phyloP scores from a whole-genome alignment of 2,113 vertebrate genomes.

The Mellivora capensis region DNA sequence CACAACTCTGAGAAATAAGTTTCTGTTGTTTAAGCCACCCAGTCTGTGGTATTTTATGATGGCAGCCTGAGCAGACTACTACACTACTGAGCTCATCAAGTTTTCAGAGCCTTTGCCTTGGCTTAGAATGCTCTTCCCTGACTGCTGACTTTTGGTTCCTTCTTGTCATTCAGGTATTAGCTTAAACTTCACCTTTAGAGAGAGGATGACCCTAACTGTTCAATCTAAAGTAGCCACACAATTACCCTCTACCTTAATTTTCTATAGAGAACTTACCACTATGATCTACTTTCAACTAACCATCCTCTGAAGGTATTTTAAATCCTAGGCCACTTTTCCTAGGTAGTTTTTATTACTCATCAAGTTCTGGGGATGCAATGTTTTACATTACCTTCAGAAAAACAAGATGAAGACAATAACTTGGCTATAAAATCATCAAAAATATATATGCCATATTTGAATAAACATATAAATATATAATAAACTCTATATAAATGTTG shows the following conservation, averaged over 20 bases:
- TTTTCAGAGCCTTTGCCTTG: background rate
- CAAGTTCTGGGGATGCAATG: background rate
- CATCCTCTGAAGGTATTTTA: slow-evolving; percentile 34
- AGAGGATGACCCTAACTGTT: background rate
- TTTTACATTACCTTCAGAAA: slow-evolving; percentile 43
- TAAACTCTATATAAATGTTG: background rate
- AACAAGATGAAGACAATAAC: slow-evolving; percentile 36
- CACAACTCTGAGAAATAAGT: background rate
- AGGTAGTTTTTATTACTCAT: background rate
- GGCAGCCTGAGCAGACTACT: background rate
- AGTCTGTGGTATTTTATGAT: background rate
- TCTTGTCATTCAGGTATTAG: background rate
- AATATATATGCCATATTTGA: background rate
- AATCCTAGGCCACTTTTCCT: slow-evolving; percentile 29
- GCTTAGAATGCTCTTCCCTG: background rate
- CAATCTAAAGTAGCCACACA: background rate
- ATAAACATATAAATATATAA: background rate
- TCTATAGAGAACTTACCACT: slow-evolving; percentile 10
- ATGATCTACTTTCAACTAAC: slow-evolving; percentile 34
- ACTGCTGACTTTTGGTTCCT: background rate
- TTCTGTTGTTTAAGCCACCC: background rate
- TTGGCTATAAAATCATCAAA: slow-evolving; percentile 24
- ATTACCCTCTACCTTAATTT: background rate
- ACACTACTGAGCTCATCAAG: background rate
- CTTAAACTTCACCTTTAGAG: background rate